Base-by-base conservation (phyloP, 2,113 vertebrate genomes). In the Eulemur macaco region DNA sequence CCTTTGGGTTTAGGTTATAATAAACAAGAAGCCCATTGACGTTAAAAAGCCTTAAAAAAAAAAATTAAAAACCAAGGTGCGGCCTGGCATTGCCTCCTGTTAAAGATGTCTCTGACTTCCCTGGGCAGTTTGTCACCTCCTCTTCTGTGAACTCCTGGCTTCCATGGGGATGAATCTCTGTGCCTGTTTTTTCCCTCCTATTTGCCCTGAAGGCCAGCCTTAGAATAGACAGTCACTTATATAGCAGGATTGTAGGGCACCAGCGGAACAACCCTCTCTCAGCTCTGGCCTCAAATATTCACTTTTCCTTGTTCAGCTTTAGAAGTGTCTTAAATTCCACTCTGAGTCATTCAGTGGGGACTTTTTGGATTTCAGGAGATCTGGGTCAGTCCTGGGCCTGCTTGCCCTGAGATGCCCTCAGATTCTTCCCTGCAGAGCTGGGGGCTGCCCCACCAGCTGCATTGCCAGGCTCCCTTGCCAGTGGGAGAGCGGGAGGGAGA, bases 311-410 rank as follows among this genome's bases (percentile, higher is more conserved):
- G 66, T 69, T 50, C 27, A 87, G 34, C 58, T 56, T 80, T 56
- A n/a, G 54, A 83, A 50, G 37, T 74, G 25, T 95, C 90, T 96
- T 89, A 94, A 81, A 90, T 94, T 96, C 63, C n/a, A 50, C 66
- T 64, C 76, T 77, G 90, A 87, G 66, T 96, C 96, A 94, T 12
- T 81, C 73, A 71, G 42, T 83, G 71, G 66, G 42, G 23, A 69
- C 66, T 83, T 76, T 83, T 17, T 94, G 93, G 64, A 58, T 71
- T 64, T 90, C 27, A n/a, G 92, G 84, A 91, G 86, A 66, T 56
- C 80, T 52, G 25, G 90, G 56, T 18, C 80, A 73, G 64, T 50
- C 64, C 80, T 81, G 69, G 73, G 18, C 50, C 69, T 64, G 3
- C 63, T 54, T 90, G 37, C 29, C 52, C 88, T 90, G 18, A 17